These are phyloP conservation scores for Bos indicus DNA, from an alignment of 2,113 vertebrate genomes.

Conservation along the genomic window DNA sequence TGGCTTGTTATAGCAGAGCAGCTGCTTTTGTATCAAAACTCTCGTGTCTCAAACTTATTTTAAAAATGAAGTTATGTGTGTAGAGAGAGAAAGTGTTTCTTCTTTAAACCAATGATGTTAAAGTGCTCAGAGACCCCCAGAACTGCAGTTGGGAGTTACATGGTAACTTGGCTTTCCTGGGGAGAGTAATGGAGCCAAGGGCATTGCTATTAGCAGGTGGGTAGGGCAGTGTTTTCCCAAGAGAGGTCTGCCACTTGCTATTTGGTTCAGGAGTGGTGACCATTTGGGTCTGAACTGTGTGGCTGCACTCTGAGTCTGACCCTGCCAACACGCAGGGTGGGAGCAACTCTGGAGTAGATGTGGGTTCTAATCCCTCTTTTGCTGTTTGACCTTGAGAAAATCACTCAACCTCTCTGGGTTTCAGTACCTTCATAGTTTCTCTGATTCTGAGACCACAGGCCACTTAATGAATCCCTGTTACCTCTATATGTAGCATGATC, in stretches of 20 bases:
- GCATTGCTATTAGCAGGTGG: background rate
- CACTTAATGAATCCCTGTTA: background rate
- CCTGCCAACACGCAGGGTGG: background rate
- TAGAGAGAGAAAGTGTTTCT: slow-evolving; percentile 4
- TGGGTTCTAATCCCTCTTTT: background rate
- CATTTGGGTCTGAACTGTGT: background rate
- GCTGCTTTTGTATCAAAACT: background rate
- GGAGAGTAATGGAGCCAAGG: background rate
- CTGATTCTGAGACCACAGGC: background rate
- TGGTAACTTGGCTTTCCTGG: background rate
- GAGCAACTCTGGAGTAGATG: background rate
- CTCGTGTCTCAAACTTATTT: background rate
- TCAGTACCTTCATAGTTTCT: slow-evolving; percentile 3
- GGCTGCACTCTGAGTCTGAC: background rate
- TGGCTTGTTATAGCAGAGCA: background rate
- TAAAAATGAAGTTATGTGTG: background rate
- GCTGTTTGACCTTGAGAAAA: background rate
- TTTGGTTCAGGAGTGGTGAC: background rate
- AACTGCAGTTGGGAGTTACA: background rate
- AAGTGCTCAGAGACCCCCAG: background rate
- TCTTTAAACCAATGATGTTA: background rate
- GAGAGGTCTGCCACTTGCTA: background rate
- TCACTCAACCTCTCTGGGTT: background rate
- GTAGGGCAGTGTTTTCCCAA: background rate
- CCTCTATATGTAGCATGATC: background rate